phyloP scores from a whole-genome alignment of 2,888 invertebrate genomes.

The Sinohyriopsis cumingii region DNA sequence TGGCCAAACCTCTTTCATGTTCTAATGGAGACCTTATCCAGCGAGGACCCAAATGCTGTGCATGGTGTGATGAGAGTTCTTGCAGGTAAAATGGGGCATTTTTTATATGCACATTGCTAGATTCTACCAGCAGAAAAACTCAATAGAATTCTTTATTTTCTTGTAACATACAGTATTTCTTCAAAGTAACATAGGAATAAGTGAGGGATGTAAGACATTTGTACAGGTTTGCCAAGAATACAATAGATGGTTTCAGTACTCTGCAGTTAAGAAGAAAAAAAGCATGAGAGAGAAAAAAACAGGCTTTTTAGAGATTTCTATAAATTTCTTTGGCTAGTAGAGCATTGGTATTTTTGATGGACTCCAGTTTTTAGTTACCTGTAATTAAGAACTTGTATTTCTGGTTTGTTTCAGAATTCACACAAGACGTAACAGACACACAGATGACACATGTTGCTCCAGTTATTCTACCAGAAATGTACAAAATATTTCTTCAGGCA shows the following conservation, averaged over 20 bases:
- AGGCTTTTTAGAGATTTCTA: no score
- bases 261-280: neutral
- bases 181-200: no score
- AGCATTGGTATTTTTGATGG: neutral
- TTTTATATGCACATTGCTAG: neutral
- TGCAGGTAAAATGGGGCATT: conserved; percentile 68
- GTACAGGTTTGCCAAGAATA: no score
- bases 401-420: conserved; percentile 75
- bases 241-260: no score
- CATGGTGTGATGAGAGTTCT: conserved; percentile 83
- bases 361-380: neutral
- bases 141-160: no score
- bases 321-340: no score
- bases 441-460: conserved; percentile 81
- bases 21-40: conserved; percentile 78
- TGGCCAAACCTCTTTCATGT: conserved; percentile 82
- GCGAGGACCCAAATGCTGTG: conserved; percentile 75
- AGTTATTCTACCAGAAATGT: conserved; percentile 81
- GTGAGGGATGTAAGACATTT: no score
- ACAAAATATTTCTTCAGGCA: conserved; percentile 79
- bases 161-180: no score
- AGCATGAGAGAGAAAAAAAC: neutral
- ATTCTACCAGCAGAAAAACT: no score
- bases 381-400: neutral
- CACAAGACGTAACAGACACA: conserved; percentile 78